Conservation (phyloP, 2,113 vertebrate genomes). For the Psammodynastes pulverulentus region DNA sequence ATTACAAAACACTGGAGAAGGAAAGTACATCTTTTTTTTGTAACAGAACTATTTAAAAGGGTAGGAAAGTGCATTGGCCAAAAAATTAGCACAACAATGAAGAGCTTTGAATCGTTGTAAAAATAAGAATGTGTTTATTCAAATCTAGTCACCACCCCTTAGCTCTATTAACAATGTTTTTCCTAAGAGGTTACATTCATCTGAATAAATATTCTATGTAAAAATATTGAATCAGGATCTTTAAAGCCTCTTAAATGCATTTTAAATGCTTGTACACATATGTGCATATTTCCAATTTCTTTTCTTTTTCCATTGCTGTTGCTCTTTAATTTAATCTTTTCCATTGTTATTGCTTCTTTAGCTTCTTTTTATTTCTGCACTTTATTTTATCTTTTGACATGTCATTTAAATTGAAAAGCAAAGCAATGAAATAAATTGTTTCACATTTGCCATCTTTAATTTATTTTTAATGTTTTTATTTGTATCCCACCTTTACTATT, state of each 20-base stretch:
- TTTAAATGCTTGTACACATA: not conserved
- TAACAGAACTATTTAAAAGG: not conserved
- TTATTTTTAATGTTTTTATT: not conserved
- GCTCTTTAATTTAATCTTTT: not conserved
- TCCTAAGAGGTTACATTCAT: not conserved
- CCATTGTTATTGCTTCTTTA: not conserved
- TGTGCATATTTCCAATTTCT: not conserved
- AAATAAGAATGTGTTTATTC: not conserved
- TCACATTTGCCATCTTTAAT: not conserved
- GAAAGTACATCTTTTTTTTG: not conserved
- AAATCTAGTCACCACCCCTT: not conserved
- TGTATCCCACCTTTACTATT: not conserved
- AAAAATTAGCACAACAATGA: not conserved
- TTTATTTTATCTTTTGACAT: not conserved
- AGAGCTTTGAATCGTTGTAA: not conserved
- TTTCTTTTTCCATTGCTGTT: not conserved
- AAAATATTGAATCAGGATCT: not conserved
- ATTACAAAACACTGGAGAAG: not conserved
- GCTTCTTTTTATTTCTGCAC: not conserved
- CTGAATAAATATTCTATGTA: not conserved
- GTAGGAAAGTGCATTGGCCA: not conserved
- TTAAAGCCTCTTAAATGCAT: not conserved
- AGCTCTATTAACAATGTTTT: not conserved
- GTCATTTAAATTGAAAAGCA: not conserved
- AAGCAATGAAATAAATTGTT: not conserved